Conservation (phyloP, 2,888 invertebrate species). For the Conistra vaccinii region DNA sequence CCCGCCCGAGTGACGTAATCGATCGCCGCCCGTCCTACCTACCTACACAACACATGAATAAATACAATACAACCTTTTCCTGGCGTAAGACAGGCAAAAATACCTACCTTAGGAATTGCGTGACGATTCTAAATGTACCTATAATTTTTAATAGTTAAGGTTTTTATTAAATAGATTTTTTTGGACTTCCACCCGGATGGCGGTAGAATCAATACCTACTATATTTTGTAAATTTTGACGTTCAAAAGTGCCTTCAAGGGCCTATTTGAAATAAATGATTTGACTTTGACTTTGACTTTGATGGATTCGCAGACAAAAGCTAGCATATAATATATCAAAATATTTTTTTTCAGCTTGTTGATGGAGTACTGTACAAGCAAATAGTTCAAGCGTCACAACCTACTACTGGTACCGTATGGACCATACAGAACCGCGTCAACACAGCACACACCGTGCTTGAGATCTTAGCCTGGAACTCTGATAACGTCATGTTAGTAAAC, state of each 20-base stretch:
- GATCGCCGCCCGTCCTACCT: too few relatives aligned
- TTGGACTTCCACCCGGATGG: not conserved
- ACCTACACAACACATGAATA: too few relatives aligned
- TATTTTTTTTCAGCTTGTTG: conserved; percentile 84
- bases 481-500: conserved; percentile 91
- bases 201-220: too few relatives aligned
- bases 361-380: conserved; percentile 92
- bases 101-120: too few relatives aligned
- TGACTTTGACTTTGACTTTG: too few relatives aligned
- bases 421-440: conserved; percentile 78
- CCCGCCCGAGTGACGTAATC: too few relatives aligned
- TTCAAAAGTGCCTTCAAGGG: too few relatives aligned
- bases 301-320: not conserved
- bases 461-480: conserved; percentile 93
- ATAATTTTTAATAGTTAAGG: not conserved
- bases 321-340: not conserved
- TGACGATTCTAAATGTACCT: too few relatives aligned
- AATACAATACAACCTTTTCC: too few relatives aligned
- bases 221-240: too few relatives aligned
- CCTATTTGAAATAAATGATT: too few relatives aligned
- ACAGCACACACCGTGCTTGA: conserved; percentile 92
- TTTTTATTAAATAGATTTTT: not conserved
- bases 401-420: conserved; percentile 73
- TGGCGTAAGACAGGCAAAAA: too few relatives aligned
- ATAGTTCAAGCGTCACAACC: conserved; percentile 90